Base-by-base conservation (phyloP, 2,888 invertebrate species). In the Elegia similella region DNA sequence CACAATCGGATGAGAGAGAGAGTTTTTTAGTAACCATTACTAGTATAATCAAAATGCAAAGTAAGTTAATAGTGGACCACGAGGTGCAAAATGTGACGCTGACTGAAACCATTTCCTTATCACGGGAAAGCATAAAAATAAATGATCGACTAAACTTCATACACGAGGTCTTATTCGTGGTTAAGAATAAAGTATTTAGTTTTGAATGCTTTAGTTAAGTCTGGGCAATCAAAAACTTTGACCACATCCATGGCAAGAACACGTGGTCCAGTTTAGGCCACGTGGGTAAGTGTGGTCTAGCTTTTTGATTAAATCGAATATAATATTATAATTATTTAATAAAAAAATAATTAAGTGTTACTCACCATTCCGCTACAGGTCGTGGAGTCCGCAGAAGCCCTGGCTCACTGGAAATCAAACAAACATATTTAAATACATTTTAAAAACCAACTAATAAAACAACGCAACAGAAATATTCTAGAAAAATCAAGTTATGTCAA, bases 341-440 rank as follows among this genome's bases (percentile, higher is more conserved):
- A 58, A 62, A 61, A 48, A 48, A 56, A 38, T 10, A 38, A 38
- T 0, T 38, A 38, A 38, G 1, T 44, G 46, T 23, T 0, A 77
- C 86, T 82, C 54, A 86, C 88, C 81, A 74, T 71, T 69, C 69
- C 61, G 69, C 74, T 60, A 65, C 77, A 80, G 80, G 78, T 67
- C 78, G 60, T 69, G 66, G 65, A 52, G 42, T 57, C 34, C 62
- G 74, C 82, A 67, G 79, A 69, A 55, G 79, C 86, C 76, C 86
- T 84, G 88, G 86, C 86, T 80, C 76, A 82, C 89, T 89, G 81
- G 0, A 70, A 78, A 61, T 64, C 38, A 47, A 60, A 55, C 23
- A 58, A 44, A 53, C 62, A 48, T 10, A 32, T 52, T 32, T 43
- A 42, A 52, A 56, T 17, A 23, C 23, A 5, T 5, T 23, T 3